Base-by-base conservation (phyloP, 2,113 vertebrate genomes). In the Phaethornis superciliosus region DNA sequence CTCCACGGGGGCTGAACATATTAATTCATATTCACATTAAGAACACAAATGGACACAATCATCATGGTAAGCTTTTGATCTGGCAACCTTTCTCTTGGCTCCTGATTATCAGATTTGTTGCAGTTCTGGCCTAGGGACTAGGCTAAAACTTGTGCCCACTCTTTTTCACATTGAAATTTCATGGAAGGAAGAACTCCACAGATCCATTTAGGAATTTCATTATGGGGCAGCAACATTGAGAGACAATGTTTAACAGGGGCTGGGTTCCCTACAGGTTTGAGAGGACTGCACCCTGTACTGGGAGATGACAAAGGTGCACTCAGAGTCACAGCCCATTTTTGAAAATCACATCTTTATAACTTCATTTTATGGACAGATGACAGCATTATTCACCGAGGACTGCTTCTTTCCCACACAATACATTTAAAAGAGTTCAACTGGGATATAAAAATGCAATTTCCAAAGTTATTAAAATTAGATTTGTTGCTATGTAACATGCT, bases 401-500 rank as follows among this genome's bases (percentile, higher is more conserved):
- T 0, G 1, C 55, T 82, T 60, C 58, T 88, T 88, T 89, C 67
- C 71, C 52, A 58, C 55, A 80, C 54, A 72, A 37, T 65, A 46
- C 32, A 68, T 78, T 44, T 40, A 23, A 37, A 59, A 63, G 51
- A 21, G 44, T 78, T 75, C 85, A 83, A 52, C 26, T 78, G 28
- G 33, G 46, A 81, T 68, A 78, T 30, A 83, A 80, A 94, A 90
- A 78, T 33, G 69, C 47, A 58, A 58, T 83, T 71, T 27, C 21
- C 35, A 42, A 81, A 88, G 37, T 93, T 85, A 88, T 62, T 85
- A 62, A 93, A 87, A 93, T 93, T 56, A 65, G 33, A 81, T 84
- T 84, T 2, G 26, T 76, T 90, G 40, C 75, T 88, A 71, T 44
- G 37, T 81, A 74, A 82, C 20, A 8, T 42, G 20, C 21, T 68